Base-by-base conservation (phyloP, 2,113 vertebrate species). In the Pluvialis apricaria region DNA sequence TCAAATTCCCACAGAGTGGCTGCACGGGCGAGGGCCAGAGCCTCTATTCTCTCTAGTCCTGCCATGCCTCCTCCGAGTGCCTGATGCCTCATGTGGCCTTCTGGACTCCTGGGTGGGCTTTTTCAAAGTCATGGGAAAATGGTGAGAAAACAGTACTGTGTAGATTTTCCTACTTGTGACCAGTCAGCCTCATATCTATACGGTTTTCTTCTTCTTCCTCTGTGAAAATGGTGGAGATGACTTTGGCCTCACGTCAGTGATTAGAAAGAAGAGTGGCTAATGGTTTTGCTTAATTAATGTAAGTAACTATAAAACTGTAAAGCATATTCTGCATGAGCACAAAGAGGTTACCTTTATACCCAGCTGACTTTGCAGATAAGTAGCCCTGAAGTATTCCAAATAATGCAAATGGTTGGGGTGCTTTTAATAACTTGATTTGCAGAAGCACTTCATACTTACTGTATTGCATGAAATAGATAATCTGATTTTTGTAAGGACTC, bases 11-110 rank as follows among this genome's bases (percentile, higher is more conserved):
- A 19, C 24, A n/a, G 62, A 70, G 40, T 2, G 1, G 32, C 9
- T 68, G 28, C 51, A 21, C 1, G 0, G 45, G 22, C 0, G 1
- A 49, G 49, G 13, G 14, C 61, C 36, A 52, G 62, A 81, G 29
- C 29, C 17, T 70, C 17, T 52, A 16, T 81, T 45, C 36, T 72
- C 44, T 72, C 28, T 18, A 66, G 44, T 45, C 19, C 20, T 64
- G 77, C 47, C 12, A 9, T 82, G 55, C 57, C 17, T 42, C 5
- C 25, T 68, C n/a, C 29, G 31, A 45, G 49, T 44, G 28, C 36
- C 28, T 32, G 34, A 24, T 76, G 38, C 18, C 26, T 13, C 31
- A 42, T 18, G 13, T 57, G 49, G 20, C 31, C 8, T 58, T 58
- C 69, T 76, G 47, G 29, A 32, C 26, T 44, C 40, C 47, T 47